phyloP scores from a whole-genome alignment of 2,113 vertebrate genomes.

The Trachemys scripta region DNA sequence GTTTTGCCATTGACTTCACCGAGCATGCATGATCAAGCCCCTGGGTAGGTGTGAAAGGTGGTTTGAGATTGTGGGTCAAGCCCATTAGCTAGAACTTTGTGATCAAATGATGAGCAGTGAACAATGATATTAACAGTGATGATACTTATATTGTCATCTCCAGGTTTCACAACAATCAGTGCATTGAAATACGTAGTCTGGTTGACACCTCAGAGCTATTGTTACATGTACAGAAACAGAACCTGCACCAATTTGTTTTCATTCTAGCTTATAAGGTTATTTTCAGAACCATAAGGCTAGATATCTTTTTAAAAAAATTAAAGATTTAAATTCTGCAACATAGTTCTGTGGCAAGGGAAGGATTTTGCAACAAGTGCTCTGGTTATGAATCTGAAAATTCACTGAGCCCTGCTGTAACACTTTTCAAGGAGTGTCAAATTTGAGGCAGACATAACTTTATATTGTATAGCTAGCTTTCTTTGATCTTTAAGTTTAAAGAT shows the following conservation, averaged over 20 bases:
- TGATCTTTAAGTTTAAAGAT: neutral
- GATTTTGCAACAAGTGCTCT: accelerated
- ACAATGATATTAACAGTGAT: neutral
- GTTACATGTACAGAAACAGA: slow-evolving; percentile 50
- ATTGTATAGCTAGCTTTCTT: neutral
- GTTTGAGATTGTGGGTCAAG: neutral
- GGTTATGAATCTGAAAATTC: neutral
- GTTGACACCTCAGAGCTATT: slow-evolving; percentile 55
- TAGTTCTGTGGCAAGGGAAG: neutral
- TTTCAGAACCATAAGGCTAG: neutral
- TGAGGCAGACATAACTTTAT: accelerated
- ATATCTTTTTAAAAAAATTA: neutral
- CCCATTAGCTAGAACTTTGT: neutral
- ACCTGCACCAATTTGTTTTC: slow-evolving; percentile 34
- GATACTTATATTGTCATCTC: slow-evolving; percentile 42
- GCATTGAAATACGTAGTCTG: slow-evolving; percentile 30
- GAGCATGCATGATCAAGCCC: neutral
- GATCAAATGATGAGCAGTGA: neutral
- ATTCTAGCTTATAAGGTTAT: neutral
- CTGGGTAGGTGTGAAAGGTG: accelerated
- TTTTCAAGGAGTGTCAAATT: neutral
- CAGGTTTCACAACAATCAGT: slow-evolving; percentile 20
- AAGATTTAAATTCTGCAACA: neutral
- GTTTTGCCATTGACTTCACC: neutral
- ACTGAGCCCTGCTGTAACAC: neutral